phyloP scores from a whole-genome alignment of 2,113 vertebrate genomes.

The Hemicordylus capensis region DNA sequence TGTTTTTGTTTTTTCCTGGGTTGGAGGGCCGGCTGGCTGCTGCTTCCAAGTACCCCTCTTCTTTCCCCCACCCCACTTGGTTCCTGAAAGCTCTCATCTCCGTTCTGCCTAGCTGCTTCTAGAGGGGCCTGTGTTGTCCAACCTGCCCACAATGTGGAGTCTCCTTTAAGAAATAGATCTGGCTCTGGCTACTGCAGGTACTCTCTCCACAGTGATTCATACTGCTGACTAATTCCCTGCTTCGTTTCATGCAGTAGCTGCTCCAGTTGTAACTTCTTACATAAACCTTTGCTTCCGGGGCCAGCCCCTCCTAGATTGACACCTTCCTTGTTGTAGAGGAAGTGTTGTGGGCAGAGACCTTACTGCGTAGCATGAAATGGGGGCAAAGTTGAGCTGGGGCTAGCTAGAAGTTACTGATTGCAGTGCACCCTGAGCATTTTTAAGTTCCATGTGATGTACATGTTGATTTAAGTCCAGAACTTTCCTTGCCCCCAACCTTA shows the following conservation, averaged over 20 bases:
- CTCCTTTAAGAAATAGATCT: not conserved
- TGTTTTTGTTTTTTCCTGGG: fast-evolving
- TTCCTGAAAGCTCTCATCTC: not conserved
- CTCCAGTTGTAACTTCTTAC: conserved; percentile 36
- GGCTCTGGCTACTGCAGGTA: not conserved
- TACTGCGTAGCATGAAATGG: not conserved
- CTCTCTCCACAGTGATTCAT: not conserved
- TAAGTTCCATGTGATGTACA: conserved; percentile 17
- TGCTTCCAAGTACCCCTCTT: not conserved
- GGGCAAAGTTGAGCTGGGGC: conserved; percentile 20
- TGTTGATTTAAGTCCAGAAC: conserved; percentile 6
- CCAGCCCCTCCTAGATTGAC: conserved; percentile 40
- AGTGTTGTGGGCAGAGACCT: conserved; percentile 46
- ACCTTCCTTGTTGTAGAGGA: conserved; percentile 83
- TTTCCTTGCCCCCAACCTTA: not conserved
- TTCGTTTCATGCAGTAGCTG: conserved; percentile 30
- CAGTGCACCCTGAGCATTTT: conserved; percentile 34
- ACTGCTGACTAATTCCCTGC: conserved; percentile 1
- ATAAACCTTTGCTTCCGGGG: conserved; percentile 33
- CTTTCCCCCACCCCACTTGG: not conserved
- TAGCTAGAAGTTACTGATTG: conserved; percentile 2
- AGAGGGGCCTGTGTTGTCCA: not conserved
- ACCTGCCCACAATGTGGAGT: conserved; percentile 4
- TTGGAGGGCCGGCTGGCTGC: not conserved
- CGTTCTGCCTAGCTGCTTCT: not conserved